A percentile compares a stretch with the other conserved stretches of the same genome.
Evolutionary conservation across 2,113 vertebrate species (phyloP).

Genomic region (Pholis gunnellus): DNA sequence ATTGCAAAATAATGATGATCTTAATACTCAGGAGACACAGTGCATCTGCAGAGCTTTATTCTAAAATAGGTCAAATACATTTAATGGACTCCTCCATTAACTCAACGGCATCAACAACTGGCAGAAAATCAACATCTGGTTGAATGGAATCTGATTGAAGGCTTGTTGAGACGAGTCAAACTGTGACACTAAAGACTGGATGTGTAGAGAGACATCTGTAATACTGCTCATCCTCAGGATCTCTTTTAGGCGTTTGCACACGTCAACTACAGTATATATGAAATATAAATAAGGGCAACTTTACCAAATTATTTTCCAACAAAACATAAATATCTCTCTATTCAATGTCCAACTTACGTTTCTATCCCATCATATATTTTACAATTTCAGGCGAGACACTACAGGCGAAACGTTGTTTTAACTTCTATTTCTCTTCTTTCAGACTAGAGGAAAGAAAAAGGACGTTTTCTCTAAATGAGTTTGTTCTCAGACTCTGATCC

Average conservation of each 20-base stretch:
- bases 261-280: constrained; percentile 40
- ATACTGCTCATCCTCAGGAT: constrained; percentile 54
- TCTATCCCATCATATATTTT: constrained; percentile 9
- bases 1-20: neutral
- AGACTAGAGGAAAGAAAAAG: neutral
- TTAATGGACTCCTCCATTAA: neutral
- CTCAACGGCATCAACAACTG: no score
- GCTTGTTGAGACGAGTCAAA: constrained; percentile 1
- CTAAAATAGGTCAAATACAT: constrained; percentile 55
- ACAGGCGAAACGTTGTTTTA: neutral
- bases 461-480: no score
- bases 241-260: constrained; percentile 24
- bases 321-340: constrained; percentile 29
- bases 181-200: neutral
- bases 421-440: neutral
- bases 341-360: neutral
- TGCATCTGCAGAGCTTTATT: constrained; percentile 60
- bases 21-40: neutral
- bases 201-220: constrained; percentile 50
- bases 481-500: no score
- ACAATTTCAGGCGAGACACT: neutral
- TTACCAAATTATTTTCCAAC: constrained; percentile 39
- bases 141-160: neutral
- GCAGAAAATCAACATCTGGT: constrained; percentile 11
- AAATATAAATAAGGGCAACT: constrained; percentile 66